Evolutionary conservation across 2,797 vertebrate species (phyloP), one percentile per base, ranked within the genome.

Genomic region (Delichon dasypus): DNA sequence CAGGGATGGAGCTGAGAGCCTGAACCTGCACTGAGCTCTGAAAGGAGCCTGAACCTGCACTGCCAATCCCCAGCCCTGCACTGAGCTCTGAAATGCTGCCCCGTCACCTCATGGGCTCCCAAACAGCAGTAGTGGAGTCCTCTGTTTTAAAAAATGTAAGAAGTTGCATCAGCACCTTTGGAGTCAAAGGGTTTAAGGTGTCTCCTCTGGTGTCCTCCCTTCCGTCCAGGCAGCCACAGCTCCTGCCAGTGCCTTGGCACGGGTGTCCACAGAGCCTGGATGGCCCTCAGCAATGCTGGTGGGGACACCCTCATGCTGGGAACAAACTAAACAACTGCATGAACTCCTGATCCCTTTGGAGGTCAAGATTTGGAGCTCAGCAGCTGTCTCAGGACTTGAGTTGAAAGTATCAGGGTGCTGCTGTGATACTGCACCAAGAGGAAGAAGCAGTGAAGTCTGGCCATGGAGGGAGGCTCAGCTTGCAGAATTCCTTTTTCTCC

Each of bases 231-330:
- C 36, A 64, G 36, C 16, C 48, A 4, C 38, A 26, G 6, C 44
- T 5, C 0, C 21, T 21, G 18, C 34, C 15, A 1, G 22, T 25
- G 23, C 11, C 48, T 45, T 7, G 32, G 42, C 70, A 51, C 29
- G 25, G 72, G 7, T 0, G 1, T 15, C 19, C 32, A 7, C 32
- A 51, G 50, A 57, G 11, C 30, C 45, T 38, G 1, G 6, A 5
- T 2, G 4, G 2, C 32, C 75, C 1, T 2, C 61, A 27, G 36
- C 34, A 50, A 3, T 0, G 5, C 18, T 1, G 1, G 10, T 4
- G 38, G 42, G 50, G 36, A 62, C 58, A n/a, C 7, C 53, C 23
- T 62, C 0, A 0, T 9, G 13, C 18, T 70, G 30, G 25, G 20
- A 82, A 48, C 2, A 25, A 53, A 17, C 5, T 2, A 5, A 65